Evolutionary conservation across 2,113 vertebrate genomes (phyloP).

Genomic region (Pelecanus crispus): DNA sequence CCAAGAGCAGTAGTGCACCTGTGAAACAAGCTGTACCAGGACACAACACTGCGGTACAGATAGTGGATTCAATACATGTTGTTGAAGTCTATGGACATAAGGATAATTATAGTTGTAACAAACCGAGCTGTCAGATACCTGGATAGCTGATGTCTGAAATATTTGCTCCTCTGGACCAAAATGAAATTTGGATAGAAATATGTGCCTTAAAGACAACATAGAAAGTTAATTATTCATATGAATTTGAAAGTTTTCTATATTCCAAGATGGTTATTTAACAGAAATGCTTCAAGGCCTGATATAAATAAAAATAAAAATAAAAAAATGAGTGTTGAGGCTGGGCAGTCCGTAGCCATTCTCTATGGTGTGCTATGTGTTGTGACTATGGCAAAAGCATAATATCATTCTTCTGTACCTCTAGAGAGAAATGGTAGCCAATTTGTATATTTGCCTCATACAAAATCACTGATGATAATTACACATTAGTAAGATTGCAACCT

Average conservation of each 20-base stretch:
- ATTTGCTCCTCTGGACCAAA: conserved; percentile 23
- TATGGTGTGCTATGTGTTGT: not conserved
- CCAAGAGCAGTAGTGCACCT: not conserved
- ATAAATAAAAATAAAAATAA: too few species aligned
- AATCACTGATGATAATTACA: not conserved
- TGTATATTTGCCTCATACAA: not conserved
- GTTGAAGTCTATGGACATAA: conserved; percentile 7
- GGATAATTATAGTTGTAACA: not conserved
- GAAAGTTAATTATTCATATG: not conserved
- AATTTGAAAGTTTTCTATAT: conserved; percentile 19
- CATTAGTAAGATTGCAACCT: not conserved
- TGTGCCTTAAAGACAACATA: conserved; percentile 65
- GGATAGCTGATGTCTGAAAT: conserved; percentile 20
- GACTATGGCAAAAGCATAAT: not conserved
- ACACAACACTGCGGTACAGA: not conserved
- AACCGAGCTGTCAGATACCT: not conserved
- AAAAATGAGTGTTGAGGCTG: not conserved
- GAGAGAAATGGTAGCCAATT: not conserved
- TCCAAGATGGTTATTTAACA: conserved; percentile 3
- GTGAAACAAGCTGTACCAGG: not conserved
- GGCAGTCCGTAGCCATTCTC: not conserved
- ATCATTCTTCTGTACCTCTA: not conserved
- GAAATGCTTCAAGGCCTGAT: not conserved
- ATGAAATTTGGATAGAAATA: conserved; percentile 22
- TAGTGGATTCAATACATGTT: not conserved